A percentile compares a stretch with the other conserved stretches of the same genome.
phyloP scores from a whole-genome alignment of 2,888 invertebrate genomes.

The Junonia oenone region DNA sequence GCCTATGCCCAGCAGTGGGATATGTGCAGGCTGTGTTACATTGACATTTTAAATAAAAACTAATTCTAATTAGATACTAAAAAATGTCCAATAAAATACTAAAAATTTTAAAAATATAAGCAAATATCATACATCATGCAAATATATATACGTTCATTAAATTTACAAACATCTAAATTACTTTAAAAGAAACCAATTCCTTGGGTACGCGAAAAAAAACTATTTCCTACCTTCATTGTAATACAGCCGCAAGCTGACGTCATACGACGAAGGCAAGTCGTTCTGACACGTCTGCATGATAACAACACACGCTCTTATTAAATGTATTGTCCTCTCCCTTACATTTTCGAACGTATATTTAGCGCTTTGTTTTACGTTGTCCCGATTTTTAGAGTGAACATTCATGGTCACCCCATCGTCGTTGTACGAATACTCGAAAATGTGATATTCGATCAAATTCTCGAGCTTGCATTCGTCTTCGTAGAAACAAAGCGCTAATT shows the following conservation, averaged over 20 bases:
- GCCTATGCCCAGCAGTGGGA: too few species aligned
- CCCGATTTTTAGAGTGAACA: conserved; percentile 41
- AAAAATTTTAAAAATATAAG: too few species aligned
- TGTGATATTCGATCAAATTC: conserved; percentile 57
- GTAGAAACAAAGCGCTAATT: conserved; percentile 62
- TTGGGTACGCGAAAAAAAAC: too few species aligned
- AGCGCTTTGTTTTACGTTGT: conserved; percentile 27
- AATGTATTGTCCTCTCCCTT: conserved; percentile 38
- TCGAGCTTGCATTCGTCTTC: conserved; percentile 48
- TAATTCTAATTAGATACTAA: too few species aligned
- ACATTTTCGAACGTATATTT: conserved; percentile 49
- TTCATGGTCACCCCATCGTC: conserved; percentile 46
- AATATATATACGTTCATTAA: too few species aligned
- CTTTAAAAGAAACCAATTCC: too few species aligned
- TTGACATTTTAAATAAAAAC: too few species aligned
- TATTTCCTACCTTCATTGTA: conserved; percentile 54
- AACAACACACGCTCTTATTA: conserved; percentile 48
- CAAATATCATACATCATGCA: too few species aligned
- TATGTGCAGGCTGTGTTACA: too few species aligned
- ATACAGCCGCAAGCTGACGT: conserved; percentile 56
- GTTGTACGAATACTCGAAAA: conserved; percentile 56
- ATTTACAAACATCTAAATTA: too few species aligned
- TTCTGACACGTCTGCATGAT: conserved; percentile 40
- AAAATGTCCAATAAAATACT: too few species aligned
- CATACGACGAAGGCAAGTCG: conserved; percentile 39